A percentile compares a stretch with the other conserved stretches of the same genome.
Evolutionary conservation across 2,113 vertebrate genomes (phyloP).

Genomic region (Chascanopsetta lugubris): DNA sequence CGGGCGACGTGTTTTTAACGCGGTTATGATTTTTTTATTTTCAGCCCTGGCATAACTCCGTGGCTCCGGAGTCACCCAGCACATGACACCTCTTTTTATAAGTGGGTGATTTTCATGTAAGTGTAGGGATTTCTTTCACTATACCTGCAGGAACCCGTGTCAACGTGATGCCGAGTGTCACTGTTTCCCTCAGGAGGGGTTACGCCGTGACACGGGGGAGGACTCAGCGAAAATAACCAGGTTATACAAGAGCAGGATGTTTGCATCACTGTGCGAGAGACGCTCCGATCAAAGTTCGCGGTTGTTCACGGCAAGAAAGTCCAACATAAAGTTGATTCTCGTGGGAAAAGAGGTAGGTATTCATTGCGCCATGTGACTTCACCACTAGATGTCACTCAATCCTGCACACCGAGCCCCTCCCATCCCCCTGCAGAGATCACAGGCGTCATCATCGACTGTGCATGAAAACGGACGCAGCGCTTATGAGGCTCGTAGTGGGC

Average conservation of each 20-base stretch:
- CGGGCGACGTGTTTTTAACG: constrained; percentile 58
- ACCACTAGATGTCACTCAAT: too few species aligned
- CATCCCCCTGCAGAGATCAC: too few species aligned
- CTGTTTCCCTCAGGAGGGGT: constrained; percentile 35
- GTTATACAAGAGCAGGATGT: constrained; percentile 4
- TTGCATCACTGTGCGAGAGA: too few species aligned
- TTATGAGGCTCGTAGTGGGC: too few species aligned
- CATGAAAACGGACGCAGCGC: too few species aligned
- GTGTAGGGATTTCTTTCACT: constrained; percentile 54
- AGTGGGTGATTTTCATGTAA: constrained; percentile 59
- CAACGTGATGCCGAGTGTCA: constrained; percentile 34
- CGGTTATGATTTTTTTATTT: constrained; percentile 52
- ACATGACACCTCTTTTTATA: constrained; percentile 70
- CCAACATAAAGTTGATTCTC: too few species aligned
- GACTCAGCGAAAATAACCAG: neutral
- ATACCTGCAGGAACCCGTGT: constrained; percentile 29
- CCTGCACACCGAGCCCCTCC: too few species aligned
- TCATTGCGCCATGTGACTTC: too few species aligned
- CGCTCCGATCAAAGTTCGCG: too few species aligned
- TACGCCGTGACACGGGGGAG: constrained; percentile 24
- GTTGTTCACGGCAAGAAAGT: too few species aligned
- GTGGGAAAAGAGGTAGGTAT: too few species aligned
- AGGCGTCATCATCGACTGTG: too few species aligned
- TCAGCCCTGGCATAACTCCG: constrained; percentile 36
- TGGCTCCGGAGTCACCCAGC: constrained; percentile 54